Base-by-base conservation (phyloP, 2,888 invertebrate species). In the Acanthosepion lycidas region DNA sequence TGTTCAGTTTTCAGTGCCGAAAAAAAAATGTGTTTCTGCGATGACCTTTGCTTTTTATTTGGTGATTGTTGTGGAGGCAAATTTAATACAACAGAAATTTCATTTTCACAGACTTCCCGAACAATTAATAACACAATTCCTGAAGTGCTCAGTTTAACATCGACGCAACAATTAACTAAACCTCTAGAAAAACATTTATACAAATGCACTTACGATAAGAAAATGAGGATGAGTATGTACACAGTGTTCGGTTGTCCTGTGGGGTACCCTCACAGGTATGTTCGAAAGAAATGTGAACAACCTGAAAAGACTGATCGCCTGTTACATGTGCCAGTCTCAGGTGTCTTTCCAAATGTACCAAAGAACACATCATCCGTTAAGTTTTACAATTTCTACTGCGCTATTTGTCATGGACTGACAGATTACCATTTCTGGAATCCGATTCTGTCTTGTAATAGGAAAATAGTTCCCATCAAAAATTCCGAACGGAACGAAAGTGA, bases 21-120 rank as follows among this genome's bases (percentile, higher is more conserved):
- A 18, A 0, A 51, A 5, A 8, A 0, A 12, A 2, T 6, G 28
- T 92, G 92, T 26, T 92, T n/a, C 51, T 92, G 92, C n/a, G 92
- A 92, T 28, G 28, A 48, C 49, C 51, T 92, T 51, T 92, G 92
- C 42, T n/a, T 15, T 15, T 0, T 92, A 48, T 92, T 92, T 51
- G 28, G 28, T 15, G 92, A 92, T 51, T 92, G 92, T 92, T 92
- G 92, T 92, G 92, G 51, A 51, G 51, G 51, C n/a, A 51, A 51
- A 26, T 26, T 92, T 3, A 48, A 78, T 6, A 78, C 28, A 3
- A 78, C 78, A 12, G 28, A 12, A 9, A 78, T 12, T 78, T n/a
- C n/a, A 28, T n/a, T 12, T 28, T 28, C 8, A 78, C 12, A 28
- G 18, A 78, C 9, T 78, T 1, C n/a, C 8, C 78, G 1, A 12